Conservation (phyloP, 1,140 invertebrate species). For the Agrilus planipennis region DNA sequence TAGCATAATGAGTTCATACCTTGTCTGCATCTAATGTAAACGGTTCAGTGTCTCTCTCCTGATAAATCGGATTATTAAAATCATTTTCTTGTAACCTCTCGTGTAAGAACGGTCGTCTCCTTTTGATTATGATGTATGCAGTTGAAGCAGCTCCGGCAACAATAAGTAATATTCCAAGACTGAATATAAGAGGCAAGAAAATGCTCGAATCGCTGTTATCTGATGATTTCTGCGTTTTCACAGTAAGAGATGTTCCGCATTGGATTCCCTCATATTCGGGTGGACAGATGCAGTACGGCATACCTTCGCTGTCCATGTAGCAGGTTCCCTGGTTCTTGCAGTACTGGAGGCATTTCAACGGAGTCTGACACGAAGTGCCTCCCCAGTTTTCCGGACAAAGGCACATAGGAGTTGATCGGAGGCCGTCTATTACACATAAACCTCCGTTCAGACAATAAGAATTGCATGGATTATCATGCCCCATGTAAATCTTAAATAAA, state of each 20-base stretch:
- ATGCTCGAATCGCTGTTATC: too few relatives aligned
- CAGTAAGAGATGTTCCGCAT: conserved; percentile 3
- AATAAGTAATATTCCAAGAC: conserved; percentile 16
- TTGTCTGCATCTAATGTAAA: conserved; percentile 47
- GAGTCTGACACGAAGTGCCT: conserved; percentile 41
- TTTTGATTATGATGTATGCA: conserved; percentile 21
- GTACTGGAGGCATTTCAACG: conserved; percentile 39
- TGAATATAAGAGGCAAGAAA: conserved; percentile 13
- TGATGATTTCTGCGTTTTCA: conserved; percentile 5
- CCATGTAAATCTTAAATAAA: conserved; percentile 36
- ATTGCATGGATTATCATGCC: conserved; percentile 46
- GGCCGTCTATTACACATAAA: conserved; percentile 36
- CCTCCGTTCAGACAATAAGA: conserved; percentile 44
- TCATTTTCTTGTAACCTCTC: conserved; percentile 67
- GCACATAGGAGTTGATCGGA: conserved; percentile 36
- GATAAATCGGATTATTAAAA: conserved; percentile 73
- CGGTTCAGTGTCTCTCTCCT: conserved; percentile 50
- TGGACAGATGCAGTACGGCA: conserved; percentile 32
- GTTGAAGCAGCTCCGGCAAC: conserved; percentile 13
- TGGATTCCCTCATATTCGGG: conserved; percentile 5
- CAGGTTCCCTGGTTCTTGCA: conserved; percentile 50
- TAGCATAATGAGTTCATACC: too few relatives aligned
- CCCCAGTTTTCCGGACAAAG: conserved; percentile 46
- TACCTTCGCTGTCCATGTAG: conserved; percentile 30
- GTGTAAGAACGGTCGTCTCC: conserved; percentile 61